Percentiles rank a stretch among this genome's conserved stretches.
phyloP scores from a whole-genome alignment of 1,140 invertebrate genomes.

The Drosophila littoralis region DNA sequence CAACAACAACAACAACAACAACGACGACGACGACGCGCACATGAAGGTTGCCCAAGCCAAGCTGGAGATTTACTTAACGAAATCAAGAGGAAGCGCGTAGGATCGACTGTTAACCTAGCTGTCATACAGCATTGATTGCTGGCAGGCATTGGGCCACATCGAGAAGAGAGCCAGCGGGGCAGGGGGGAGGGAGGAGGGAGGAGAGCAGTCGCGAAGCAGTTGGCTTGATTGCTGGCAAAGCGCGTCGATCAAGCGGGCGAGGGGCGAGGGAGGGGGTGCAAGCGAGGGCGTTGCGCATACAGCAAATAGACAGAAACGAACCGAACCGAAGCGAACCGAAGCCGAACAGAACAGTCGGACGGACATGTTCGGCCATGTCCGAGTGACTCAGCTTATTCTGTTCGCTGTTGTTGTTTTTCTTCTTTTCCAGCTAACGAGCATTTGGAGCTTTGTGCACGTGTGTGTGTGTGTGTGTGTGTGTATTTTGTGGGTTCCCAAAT shows the following conservation, averaged over 20 bases:
- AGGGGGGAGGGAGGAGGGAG: not conserved
- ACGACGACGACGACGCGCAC: conserved; percentile 48
- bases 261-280: not conserved
- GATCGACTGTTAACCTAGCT: conserved; percentile 79
- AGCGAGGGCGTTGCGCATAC: conserved; percentile 31
- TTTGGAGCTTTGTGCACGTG: not conserved
- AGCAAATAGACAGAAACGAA: not conserved
- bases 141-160: conserved; percentile 48
- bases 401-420: conserved; percentile 10
- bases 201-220: conserved; percentile 8
- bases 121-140: conserved; percentile 82
- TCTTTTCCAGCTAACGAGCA: conserved; percentile 53
- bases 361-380: conserved; percentile 46
- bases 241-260: not conserved
- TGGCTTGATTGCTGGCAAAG: conserved; percentile 61
- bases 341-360: conserved; percentile 3
- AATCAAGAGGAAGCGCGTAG: conserved; percentile 82
- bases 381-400: conserved; percentile 64
- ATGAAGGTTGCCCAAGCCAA: conserved; percentile 73
- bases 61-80: conserved; percentile 79
- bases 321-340: conserved; percentile 3
- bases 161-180: too few species aligned
- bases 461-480: not conserved
- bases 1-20: not conserved
- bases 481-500: conserved; percentile 53